Conservation (phyloP, 2,113 vertebrate species). For the Fregetta grallaria region DNA sequence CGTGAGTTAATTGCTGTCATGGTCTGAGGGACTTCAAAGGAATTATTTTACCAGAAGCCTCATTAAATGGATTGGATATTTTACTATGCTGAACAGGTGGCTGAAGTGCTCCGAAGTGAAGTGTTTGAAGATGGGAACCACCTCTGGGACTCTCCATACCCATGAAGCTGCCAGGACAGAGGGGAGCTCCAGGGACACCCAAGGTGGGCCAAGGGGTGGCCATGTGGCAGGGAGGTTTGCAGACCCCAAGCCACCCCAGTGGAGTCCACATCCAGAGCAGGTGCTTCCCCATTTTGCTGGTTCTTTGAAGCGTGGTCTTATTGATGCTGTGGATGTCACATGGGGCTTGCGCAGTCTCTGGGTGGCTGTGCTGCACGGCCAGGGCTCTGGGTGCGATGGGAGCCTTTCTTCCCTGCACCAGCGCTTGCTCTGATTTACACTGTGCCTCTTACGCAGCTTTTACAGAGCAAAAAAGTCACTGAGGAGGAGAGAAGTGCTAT, state of each 20-base stretch:
- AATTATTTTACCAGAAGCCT: background rate
- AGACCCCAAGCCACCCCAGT: background rate
- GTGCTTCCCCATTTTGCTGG: background rate
- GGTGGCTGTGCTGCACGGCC: background rate
- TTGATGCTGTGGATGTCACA: background rate
- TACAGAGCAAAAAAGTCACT: background rate
- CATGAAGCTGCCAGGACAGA: background rate
- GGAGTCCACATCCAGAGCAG: background rate
- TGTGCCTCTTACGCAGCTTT: background rate
- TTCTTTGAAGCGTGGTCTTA: background rate
- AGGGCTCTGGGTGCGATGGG: background rate
- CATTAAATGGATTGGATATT: background rate
- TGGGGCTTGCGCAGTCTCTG: rapidly evolving
- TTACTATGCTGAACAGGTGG: background rate
- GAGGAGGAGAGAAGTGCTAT: background rate
- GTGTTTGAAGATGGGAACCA: background rate
- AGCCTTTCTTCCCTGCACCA: background rate
- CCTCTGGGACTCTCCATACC: rapidly evolving
- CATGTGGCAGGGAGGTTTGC: background rate
- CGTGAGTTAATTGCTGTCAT: slow-evolving; percentile 54
- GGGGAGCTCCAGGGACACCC: background rate
- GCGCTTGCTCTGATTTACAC: background rate
- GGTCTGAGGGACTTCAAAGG: slow-evolving; percentile 52
- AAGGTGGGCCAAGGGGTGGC: background rate
- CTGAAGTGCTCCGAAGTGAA: background rate